Conservation (phyloP, 2,888 invertebrate species). For the Leptopterna dolabrata region DNA sequence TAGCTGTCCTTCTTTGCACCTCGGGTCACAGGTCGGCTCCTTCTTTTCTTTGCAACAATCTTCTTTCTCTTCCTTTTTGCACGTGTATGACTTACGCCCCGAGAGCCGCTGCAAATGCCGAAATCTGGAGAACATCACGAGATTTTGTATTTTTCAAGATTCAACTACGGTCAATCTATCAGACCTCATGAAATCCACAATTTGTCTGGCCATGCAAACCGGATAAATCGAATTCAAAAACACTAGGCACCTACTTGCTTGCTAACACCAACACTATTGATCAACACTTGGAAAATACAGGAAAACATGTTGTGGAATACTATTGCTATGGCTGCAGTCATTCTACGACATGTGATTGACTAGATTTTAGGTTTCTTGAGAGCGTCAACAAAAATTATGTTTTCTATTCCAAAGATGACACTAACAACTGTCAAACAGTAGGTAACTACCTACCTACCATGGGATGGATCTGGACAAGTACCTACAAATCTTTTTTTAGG, state of each 20-base stretch:
- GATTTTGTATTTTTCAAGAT: not conserved
- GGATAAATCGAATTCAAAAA: not conserved
- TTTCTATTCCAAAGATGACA: too few species aligned
- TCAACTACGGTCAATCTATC: not conserved
- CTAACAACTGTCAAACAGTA: too few species aligned
- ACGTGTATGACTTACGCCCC: not conserved
- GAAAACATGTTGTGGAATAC: not conserved
- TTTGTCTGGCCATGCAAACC: not conserved
- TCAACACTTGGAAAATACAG: too few species aligned
- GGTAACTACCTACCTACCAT: too few species aligned
- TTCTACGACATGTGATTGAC: not conserved
- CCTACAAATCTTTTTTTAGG: too few species aligned
- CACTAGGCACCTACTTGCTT: not conserved
- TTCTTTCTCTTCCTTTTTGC: not conserved
- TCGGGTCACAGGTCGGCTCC: not conserved
- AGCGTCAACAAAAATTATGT: too few species aligned
- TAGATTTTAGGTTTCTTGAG: too few species aligned
- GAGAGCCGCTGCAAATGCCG: not conserved
- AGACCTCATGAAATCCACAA: not conserved
- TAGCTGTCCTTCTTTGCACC: not conserved
- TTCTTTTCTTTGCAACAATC: not conserved
- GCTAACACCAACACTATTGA: not conserved
- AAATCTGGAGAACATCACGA: not conserved
- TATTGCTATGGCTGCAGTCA: not conserved
- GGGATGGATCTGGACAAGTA: too few species aligned